phyloP scores from a whole-genome alignment of 2,797 vertebrate genomes.

The Menidia menidia region DNA sequence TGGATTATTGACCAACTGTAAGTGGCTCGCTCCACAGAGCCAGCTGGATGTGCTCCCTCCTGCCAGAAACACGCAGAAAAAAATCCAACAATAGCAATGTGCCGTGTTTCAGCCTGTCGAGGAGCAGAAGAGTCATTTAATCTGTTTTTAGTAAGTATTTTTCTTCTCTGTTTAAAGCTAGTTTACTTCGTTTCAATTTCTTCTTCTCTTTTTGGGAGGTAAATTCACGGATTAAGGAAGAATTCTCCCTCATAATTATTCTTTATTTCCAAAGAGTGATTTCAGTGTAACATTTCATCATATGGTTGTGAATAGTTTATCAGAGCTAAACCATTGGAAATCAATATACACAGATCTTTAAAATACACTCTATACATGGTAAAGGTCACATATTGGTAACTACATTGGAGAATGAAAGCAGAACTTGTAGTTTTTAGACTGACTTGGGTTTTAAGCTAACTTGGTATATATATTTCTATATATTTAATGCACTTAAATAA shows the following conservation, averaged over 20 bases:
- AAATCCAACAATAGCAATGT: slow-evolving; percentile 43
- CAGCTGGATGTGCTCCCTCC: slow-evolving; percentile 42
- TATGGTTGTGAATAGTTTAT: slow-evolving; percentile 6
- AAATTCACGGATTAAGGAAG: slow-evolving; percentile 3
- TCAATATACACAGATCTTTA: background rate
- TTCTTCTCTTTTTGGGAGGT: background rate
- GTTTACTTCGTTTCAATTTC: background rate
- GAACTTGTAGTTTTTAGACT: background rate
- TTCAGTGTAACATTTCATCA: slow-evolving; percentile 7
- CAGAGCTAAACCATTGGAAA: slow-evolving; percentile 6
- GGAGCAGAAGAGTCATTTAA: slow-evolving; percentile 18
- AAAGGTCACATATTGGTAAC: background rate
- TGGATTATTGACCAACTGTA: slow-evolving; percentile 76
- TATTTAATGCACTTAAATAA: background rate
- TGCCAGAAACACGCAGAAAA: slow-evolving; percentile 27
- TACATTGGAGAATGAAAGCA: background rate
- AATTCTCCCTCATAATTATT: slow-evolving; percentile 11
- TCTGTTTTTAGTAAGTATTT: slow-evolving; percentile 29
- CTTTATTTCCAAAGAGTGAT: slow-evolving; percentile 2
- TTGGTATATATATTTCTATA: no score
- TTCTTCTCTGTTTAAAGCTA: slow-evolving; percentile 11
- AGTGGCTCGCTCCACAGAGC: slow-evolving; percentile 52
- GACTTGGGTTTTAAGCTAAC: no score
- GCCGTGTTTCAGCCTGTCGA: slow-evolving; percentile 39
- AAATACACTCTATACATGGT: background rate